Evolutionary conservation across 2,797 vertebrate genomes (phyloP).

Genomic region (Lepus townsendii): DNA sequence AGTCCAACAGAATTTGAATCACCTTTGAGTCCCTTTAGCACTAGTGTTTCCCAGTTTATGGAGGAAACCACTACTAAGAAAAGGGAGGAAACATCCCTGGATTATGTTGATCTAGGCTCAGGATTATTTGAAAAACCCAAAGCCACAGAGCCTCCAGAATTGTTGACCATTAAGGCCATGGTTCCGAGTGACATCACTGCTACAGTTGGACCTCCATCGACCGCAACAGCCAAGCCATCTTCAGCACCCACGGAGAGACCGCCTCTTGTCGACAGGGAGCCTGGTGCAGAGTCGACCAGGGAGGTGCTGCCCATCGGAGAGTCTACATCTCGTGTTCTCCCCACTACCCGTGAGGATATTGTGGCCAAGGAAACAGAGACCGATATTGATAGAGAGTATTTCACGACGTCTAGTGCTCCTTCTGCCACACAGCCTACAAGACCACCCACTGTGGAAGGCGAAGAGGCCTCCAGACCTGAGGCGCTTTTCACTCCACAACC

Average conservation of each 20-base stretch:
- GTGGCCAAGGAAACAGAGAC: constrained; percentile 82
- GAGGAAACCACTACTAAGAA: constrained; percentile 65
- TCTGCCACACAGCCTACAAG: constrained; percentile 81
- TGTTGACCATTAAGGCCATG: constrained; percentile 74
- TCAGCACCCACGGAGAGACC: constrained; percentile 80
- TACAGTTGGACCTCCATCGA: constrained; percentile 70
- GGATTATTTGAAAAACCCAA: constrained; percentile 83
- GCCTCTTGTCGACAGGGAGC: constrained; percentile 77
- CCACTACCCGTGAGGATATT: constrained; percentile 82
- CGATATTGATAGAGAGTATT: constrained; percentile 90
- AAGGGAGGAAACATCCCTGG: constrained; percentile 73
- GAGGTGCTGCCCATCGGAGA: constrained; percentile 89
- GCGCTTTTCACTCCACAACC: constrained; percentile 84
- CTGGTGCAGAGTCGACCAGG: constrained; percentile 87
- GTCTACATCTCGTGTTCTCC: constrained; percentile 87
- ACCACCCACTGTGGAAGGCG: constrained; percentile 76
- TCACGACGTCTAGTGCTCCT: constrained; percentile 86
- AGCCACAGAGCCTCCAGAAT: constrained; percentile 73
- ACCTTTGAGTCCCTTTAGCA: background rate
- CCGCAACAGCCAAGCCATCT: constrained; percentile 57
- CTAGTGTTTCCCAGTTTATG: constrained; percentile 41
- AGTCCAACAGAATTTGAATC: constrained; percentile 59
- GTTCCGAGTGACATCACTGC: constrained; percentile 49
- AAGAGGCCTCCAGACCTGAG: constrained; percentile 84
- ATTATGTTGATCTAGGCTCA: constrained; percentile 86